Conservation (phyloP, 2,113 vertebrate genomes). For the Lampris incognitus region DNA sequence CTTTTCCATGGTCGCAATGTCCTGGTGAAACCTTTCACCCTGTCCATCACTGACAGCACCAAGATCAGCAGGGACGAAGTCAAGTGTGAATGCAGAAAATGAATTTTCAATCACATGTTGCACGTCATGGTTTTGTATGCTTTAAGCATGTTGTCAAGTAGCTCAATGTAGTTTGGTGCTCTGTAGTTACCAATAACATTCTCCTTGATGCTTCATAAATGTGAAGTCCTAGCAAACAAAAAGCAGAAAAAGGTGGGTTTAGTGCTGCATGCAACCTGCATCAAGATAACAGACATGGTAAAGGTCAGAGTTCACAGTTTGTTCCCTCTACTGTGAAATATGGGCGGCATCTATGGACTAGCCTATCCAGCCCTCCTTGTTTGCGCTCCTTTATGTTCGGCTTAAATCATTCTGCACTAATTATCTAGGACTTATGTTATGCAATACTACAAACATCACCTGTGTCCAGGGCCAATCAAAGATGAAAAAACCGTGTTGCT, state of each 20-base stretch:
- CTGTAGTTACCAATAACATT: no score
- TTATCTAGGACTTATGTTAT: conserved; percentile 19
- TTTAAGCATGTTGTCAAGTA: no score
- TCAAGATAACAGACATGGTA: conserved; percentile 43
- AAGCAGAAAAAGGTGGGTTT: background rate
- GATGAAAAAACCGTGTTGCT: background rate
- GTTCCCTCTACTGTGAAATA: conserved; percentile 7
- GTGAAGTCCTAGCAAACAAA: conserved; percentile 14
- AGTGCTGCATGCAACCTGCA: conserved; percentile 35
- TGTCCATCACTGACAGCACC: no score
- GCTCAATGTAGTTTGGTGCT: no score
- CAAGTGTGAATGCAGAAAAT: no score
- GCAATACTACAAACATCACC: conserved; percentile 6
- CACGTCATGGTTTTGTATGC: no score
- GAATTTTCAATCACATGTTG: no score
- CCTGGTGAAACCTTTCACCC: no score
- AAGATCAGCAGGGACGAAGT: no score
- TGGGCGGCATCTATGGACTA: conserved; percentile 6
- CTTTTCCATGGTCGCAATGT: no score
- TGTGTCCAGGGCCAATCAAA: background rate
- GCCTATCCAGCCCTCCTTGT: background rate
- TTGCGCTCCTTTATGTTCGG: background rate
- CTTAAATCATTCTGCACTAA: conserved; percentile 3
- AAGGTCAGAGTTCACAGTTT: conserved; percentile 51
- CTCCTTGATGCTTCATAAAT: background rate